phyloP scores from a whole-genome alignment of 2,797 vertebrate species.

The Enteromius thamalakanensis region DNA sequence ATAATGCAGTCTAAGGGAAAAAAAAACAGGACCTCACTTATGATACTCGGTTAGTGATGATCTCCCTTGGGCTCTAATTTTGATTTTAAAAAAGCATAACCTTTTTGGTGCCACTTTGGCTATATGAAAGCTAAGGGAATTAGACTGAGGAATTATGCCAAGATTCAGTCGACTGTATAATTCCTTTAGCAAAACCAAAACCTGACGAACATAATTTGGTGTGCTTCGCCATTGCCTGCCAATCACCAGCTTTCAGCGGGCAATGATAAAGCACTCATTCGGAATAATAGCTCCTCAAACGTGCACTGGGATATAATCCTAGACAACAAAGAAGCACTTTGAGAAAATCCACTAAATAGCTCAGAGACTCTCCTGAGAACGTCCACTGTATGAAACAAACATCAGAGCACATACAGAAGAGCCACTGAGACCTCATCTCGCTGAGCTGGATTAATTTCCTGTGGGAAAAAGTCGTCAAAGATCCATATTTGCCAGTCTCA shows the following conservation, averaged over 20 bases:
- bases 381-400: conserved; percentile 44
- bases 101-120: neutral
- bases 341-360: conserved; percentile 43
- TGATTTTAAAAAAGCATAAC: neutral
- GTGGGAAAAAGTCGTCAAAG: conserved; percentile 65
- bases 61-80: neutral
- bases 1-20: too few relatives aligned
- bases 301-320: conserved; percentile 37
- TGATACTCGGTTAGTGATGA: neutral
- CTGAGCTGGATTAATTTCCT: conserved; percentile 65
- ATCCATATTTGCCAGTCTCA: conserved; percentile 60
- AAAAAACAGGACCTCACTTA: neutral
- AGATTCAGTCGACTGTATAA: neutral
- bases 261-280: conserved; percentile 11
- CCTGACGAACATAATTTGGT: conserved; percentile 17
- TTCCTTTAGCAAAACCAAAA: neutral
- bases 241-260: conserved; percentile 32
- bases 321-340: conserved; percentile 41
- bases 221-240: neutral
- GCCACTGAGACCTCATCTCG: conserved; percentile 37
- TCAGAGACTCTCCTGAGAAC: conserved; percentile 41
- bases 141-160: neutral
- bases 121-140: neutral
- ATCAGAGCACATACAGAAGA: conserved; percentile 40
- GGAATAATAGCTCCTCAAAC: conserved; percentile 47